These are phyloP conservation scores for Platerodrilus igneus DNA, from an alignment of 2,888 invertebrate genomes.

Conservation along the genomic window DNA sequence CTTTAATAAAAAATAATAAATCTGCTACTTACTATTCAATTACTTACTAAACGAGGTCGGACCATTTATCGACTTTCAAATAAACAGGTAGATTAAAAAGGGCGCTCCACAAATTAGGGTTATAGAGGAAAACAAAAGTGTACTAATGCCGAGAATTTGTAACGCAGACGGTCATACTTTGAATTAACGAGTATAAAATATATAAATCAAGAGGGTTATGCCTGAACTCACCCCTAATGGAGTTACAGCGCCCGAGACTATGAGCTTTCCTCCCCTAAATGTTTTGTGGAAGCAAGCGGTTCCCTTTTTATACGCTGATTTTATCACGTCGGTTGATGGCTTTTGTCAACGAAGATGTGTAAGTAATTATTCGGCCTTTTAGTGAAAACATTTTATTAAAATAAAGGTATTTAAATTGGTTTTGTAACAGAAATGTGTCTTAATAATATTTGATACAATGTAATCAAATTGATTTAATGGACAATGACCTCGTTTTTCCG, in stretches of 20 bases:
- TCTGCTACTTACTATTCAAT: too few relatives aligned
- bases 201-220: constrained; percentile 32
- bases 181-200: constrained; percentile 33
- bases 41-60: too few relatives aligned
- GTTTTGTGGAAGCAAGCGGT: constrained; percentile 25
- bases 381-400: too few relatives aligned
- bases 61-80: too few relatives aligned
- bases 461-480: too few relatives aligned
- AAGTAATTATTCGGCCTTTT: constrained; percentile 22
- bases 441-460: too few relatives aligned
- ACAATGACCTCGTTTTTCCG: too few relatives aligned
- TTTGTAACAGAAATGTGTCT: too few relatives aligned
- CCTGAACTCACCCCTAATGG: constrained; percentile 30
- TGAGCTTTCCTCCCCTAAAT: constrained; percentile 30
- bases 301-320: constrained; percentile 27
- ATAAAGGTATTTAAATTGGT: too few relatives aligned
- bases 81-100: too few relatives aligned
- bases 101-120: too few relatives aligned
- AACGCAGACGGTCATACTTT: constrained; percentile 29
- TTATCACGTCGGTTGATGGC: constrained; percentile 27
- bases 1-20: too few relatives aligned
- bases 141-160: constrained; percentile 21
- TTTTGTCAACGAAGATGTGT: constrained; percentile 26
- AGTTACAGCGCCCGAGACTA: constrained; percentile 27
- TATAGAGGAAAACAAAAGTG: constrained; percentile 8